Base-by-base conservation (phyloP, 1,140 invertebrate species). In the Portunus trituberculatus region DNA sequence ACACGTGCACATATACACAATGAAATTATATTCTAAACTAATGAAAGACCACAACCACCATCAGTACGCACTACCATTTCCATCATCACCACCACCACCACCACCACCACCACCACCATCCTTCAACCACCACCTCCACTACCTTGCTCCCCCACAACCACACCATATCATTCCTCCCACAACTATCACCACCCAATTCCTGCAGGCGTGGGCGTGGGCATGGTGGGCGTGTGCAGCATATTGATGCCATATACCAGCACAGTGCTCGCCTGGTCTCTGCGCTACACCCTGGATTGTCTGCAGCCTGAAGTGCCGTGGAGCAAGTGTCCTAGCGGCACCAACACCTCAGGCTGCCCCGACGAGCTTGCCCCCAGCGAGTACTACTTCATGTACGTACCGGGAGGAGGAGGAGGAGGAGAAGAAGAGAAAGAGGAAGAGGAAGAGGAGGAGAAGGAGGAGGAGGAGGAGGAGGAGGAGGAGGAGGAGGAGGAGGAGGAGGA, bases 131-230 rank as follows among this genome's bases (percentile, higher is more conserved):
- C 39, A 39, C 6, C 39, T 2, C 39, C 6, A 39, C 39, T 39
- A n/a, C n/a, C n/a, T n/a, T n/a, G n/a, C n/a, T n/a, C 14, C 14
- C 48, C 48, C 14, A 52, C 48, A 52, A 14, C 48, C 14, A 6
- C 48, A 12, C 20, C 20, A 76, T n/a, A n/a, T 8, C 25, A 25
- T 76, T 25, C 20, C 59, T 20, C 20, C 20, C 2, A 76, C 67
- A 8, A 76, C 67, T 25, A 59, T 2, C 52, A 59, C 52, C 52
- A 39, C 12, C 52, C 67, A 1, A 1, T n/a, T n/a, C 67, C 12
- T 87, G 39, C 94, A 95, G 94, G 94, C 45, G 90, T 95, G 28
- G 94, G 94, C 32, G 86, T 95, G 29, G 94, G 94, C 31, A 95
- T 95, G 94, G 83, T 95, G 31, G n/a, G 48, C 3, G 48, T 39